Conservation (phyloP, 2,888 invertebrate genomes). For the Erebia ligea region DNA sequence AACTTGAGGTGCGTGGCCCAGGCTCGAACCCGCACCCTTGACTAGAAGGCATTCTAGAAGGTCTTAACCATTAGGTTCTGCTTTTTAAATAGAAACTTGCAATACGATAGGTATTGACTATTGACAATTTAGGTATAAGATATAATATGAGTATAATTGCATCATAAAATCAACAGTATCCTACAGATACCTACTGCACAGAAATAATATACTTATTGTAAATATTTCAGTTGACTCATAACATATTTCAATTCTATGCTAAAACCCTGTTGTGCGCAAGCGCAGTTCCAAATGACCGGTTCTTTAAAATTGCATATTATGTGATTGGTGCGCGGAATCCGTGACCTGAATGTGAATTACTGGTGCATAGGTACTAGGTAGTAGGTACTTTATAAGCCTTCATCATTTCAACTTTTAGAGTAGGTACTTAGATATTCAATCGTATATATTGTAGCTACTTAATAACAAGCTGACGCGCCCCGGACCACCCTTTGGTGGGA, state of each 20-base stretch:
- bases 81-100: too few species aligned
- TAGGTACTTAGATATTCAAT: not conserved
- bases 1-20: too few species aligned
- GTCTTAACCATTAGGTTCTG: too few species aligned
- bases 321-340: conserved; percentile 50
- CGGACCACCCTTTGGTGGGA: too few species aligned
- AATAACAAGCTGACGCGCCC: too few species aligned
- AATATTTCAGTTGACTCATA: conserved; percentile 12
- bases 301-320: conserved; percentile 46
- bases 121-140: too few species aligned
- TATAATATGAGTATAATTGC: not conserved
- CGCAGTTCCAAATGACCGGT: conserved; percentile 42
- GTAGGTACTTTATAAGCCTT: conserved; percentile 6
- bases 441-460: too few species aligned
- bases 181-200: not conserved
- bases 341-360: conserved; percentile 54
- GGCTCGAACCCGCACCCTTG: too few species aligned
- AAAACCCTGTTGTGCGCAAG: conserved; percentile 33
- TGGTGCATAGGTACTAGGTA: conserved; percentile 20
- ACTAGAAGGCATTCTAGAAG: too few species aligned
- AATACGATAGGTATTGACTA: too few species aligned
- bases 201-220: conserved; percentile 1
- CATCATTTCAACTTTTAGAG: conserved; percentile 5
- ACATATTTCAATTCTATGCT: conserved; percentile 29
- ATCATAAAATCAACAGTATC: conserved; percentile 3